A percentile compares a stretch with the other conserved stretches of the same genome.
Evolutionary conservation across 2,113 vertebrate species (phyloP).

Genomic region (Helogale parvula): DNA sequence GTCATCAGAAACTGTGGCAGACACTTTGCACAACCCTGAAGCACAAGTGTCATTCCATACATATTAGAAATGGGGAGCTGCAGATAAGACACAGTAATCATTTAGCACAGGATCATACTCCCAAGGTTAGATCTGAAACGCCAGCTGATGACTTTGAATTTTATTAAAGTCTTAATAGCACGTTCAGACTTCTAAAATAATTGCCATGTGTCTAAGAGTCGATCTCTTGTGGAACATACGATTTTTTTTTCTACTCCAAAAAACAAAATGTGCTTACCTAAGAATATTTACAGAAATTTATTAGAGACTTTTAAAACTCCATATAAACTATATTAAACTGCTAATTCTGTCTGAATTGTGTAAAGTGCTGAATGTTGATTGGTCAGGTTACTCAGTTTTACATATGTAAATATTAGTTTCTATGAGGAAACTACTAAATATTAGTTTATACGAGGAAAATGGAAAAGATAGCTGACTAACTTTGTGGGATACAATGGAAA

Average conservation of each 20-base stretch:
- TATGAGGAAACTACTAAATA: neutral
- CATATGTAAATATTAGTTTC: neutral
- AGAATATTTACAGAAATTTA: neutral
- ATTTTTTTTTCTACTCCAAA: neutral
- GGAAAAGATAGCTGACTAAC: neutral
- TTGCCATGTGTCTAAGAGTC: neutral
- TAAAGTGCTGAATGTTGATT: neutral
- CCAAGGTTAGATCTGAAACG: neutral
- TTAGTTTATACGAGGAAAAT: neutral
- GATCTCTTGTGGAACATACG: neutral
- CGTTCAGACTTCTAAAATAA: neutral
- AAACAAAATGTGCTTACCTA: neutral
- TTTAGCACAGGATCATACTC: neutral
- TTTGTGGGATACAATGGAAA: neutral
- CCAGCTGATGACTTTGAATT: conserved; percentile 11
- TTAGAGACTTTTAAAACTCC: conserved; percentile 3
- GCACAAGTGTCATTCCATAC: neutral
- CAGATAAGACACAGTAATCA: neutral
- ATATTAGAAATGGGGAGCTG: neutral
- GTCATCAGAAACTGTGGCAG: neutral
- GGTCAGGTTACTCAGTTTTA: conserved; percentile 15
- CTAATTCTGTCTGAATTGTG: neutral
- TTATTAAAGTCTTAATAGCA: conserved; percentile 9
- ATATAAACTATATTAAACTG: neutral
- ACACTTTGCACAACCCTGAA: neutral